phyloP scores from a whole-genome alignment of 2,888 invertebrate genomes.

The Crossocerus cetratus region DNA sequence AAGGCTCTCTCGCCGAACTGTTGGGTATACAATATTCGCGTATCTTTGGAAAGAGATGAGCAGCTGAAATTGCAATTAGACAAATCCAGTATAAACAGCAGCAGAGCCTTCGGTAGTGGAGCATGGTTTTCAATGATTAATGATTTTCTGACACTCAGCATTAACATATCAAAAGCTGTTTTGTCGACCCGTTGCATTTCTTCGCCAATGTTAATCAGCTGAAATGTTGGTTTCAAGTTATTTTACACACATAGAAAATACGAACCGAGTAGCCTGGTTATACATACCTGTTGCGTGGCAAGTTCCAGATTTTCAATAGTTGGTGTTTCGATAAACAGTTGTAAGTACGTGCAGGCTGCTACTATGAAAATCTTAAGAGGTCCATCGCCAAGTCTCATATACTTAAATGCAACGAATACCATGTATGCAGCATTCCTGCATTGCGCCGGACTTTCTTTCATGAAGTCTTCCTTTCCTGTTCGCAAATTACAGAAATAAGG shows the following conservation, averaged over 20 bases:
- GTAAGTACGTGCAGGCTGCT: constrained; percentile 74
- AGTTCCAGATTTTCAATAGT: constrained; percentile 5
- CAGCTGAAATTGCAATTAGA: too few species aligned
- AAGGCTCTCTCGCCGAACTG: background rate
- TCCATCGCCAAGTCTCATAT: constrained; percentile 61
- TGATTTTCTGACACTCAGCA: constrained; percentile 69
- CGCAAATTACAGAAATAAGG: constrained; percentile 10
- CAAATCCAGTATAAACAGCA: constrained; percentile 75
- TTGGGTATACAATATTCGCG: background rate
- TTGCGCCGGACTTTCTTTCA: constrained; percentile 40
- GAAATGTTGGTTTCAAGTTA: constrained; percentile 46
- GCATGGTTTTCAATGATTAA: constrained; percentile 71
- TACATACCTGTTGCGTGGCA: constrained; percentile 23
- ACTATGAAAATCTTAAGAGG: constrained; percentile 56
- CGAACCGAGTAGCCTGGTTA: background rate
- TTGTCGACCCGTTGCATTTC: constrained; percentile 47
- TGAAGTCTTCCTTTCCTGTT: constrained; percentile 56
- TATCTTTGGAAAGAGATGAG: too few species aligned
- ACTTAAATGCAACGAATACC: constrained; percentile 73
- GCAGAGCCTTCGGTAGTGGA: constrained; percentile 71
- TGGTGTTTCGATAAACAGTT: constrained; percentile 72
- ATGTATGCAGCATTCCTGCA: constrained; percentile 75
- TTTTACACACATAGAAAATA: background rate
- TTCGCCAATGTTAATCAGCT: constrained; percentile 74
- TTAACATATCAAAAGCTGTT: constrained; percentile 67